Base-by-base conservation (phyloP, 2,113 vertebrate species). In the Gobio gobio region DNA sequence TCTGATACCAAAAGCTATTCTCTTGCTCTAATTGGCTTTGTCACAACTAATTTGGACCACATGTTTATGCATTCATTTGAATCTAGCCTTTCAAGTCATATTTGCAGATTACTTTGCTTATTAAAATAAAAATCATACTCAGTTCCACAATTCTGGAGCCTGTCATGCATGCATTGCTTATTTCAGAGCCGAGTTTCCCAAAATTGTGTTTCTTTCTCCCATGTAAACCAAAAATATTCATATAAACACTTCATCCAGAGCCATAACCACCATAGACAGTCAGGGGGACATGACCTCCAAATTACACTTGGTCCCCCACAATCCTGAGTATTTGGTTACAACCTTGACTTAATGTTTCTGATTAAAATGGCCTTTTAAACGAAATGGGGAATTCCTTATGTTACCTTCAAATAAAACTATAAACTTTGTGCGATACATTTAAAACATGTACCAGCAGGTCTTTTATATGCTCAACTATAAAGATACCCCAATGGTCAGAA, bases 11-110 rank as follows among this genome's bases (percentile, higher is more conserved):
- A 82, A 81, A 66, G 16, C 1, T 13, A 26, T 68, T 51, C 63
- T 4, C 1, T 20, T 68, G 14, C 47, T 82, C 47, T 68, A 82
- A 82, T 22, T 68, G 45, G 63, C 20, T 82, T 82, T 82, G 79
- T 66, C 63, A 68, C 61, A 24, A 68, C 45, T 82, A 82, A 82
- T 68, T 54, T 14, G 10, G 63, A 54, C 26, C 47, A 78, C 4
- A 68, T 68, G 79, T 68, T 64, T 80, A 64, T 33, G 4, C 26
- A 36, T 22, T 82, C 79, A 54, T 26, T 36, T 63, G 54, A 51
- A 68, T 54, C 7, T 2, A 2, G 45, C 16, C 43, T 54, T 54
- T 82, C 3, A 24, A 33, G 7, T 54, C 26, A 29, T 24, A 82
- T 51, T 82, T 68, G 5, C 24, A 33, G 5, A 18, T 43, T 63